A percentile compares a stretch with the other conserved stretches of the same genome.
Evolutionary conservation across 2,888 invertebrate species (phyloP).

Genomic region (Rhagium mordax): DNA sequence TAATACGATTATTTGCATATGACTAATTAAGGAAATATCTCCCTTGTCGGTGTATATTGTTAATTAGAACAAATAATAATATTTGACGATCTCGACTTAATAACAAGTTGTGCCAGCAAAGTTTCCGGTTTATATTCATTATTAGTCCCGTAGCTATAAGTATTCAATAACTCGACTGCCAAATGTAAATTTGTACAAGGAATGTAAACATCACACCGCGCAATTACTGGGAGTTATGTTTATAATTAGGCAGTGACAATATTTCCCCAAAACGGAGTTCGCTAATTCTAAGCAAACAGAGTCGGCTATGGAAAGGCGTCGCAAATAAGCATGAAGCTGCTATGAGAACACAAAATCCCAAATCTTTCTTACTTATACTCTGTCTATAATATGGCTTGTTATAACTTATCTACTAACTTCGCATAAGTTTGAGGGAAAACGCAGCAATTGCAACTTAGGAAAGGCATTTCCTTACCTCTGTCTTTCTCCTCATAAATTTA

Average conservation of each 20-base stretch:
- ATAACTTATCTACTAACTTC: conserved; percentile 12
- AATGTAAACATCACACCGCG: conserved; percentile 67
- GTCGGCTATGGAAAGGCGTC: conserved; percentile 56
- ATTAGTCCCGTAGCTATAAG: conserved; percentile 60
- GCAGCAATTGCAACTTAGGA: not conserved
- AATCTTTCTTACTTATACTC: conserved; percentile 26
- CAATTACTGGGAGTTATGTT: conserved; percentile 69
- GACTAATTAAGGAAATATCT: conserved; percentile 49
- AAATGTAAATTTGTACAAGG: conserved; percentile 67
- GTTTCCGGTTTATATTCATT: conserved; percentile 57
- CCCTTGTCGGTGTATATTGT: conserved; percentile 47
- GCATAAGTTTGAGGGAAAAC: not conserved
- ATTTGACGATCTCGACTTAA: conserved; percentile 60
- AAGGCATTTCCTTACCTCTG: not conserved
- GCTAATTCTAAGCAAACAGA: conserved; percentile 69
- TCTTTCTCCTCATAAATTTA: not conserved
- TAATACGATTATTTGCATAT: conserved; percentile 37
- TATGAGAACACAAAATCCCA: conserved; percentile 21
- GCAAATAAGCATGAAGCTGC: conserved; percentile 55
- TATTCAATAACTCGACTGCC: conserved; percentile 66
- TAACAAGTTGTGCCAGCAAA: conserved; percentile 57
- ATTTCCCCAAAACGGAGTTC: conserved; percentile 68
- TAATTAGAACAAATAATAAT: conserved; percentile 62
- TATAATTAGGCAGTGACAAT: conserved; percentile 69
- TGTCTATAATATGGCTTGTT: conserved; percentile 17